Base-by-base conservation (phyloP, 2,797 vertebrate species). In the Gambusia yucatana region DNA sequence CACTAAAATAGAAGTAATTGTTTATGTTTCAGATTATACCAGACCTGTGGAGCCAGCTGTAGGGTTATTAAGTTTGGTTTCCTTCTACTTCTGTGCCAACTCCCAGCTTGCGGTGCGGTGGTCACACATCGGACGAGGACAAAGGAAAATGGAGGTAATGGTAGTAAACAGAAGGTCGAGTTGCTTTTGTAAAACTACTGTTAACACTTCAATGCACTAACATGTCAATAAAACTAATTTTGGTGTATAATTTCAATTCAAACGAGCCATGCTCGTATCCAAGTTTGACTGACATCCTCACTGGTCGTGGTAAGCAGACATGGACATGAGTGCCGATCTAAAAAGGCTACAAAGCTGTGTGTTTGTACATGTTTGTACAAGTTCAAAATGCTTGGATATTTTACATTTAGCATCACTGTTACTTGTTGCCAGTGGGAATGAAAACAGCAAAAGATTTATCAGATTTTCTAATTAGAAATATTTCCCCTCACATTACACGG, bases 1-100 rank as follows among this genome's bases (percentile, higher is more conserved):
- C 91, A 92, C 88, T 85, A 90, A 94, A 93, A 94, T 93, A 93
- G 95, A 95, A 93, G 86, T 90, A 94, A 90, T 91, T 89, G 87
- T 93, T 94, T 85, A 86, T 86, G 86, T 92, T 94, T 91, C 85
- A 90, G 91, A 89, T 91, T 94, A 92, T 92, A 87, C 89, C 91
- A 89, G 84, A 89, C 84, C 89, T 63, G 79, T 84, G 89, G 89
- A 92, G 92, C 90, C 94, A 95, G 92, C 93, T 94, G 93, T 92
- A 52, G 82, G 89, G 82, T 86, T 77, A 77, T 89, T 91, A 77
- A 79, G 86, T 90, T 94, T 94, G 91, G 88, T 92, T 80, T 48
- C 82, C 87, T 89, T 92, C 93, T 92, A 93, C 90, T 88, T 83
- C 79, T 85, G 90, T 93, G 93, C 92, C 91, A 93, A 89, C 93